Evolutionary conservation across 2,888 invertebrate species (phyloP), one percentile per base, ranked within the genome.

Genomic region (Melangyna quadrimaculata): DNA sequence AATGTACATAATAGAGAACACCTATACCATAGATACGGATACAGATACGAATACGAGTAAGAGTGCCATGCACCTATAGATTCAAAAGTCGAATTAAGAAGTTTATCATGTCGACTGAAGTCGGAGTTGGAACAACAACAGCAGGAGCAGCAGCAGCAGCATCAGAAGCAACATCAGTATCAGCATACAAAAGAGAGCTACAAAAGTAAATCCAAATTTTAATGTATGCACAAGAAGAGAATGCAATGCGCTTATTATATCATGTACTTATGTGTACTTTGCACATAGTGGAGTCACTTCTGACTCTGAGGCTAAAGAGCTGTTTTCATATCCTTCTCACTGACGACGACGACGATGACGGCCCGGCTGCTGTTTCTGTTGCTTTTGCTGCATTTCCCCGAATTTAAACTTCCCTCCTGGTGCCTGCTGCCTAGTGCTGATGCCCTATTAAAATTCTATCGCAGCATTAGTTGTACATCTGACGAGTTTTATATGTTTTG

Each of bases 1-100:
- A 78, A 73, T 73, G 73, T 45, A 78, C 78, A 70, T 73, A 78
- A 83, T 63, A 63, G 73, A 78, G 55, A 70, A 48, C n/a, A n/a
- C n/a, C n/a, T n/a, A n/a, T 73, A 78, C 45, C 29, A 73, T 45
- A 78, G 67, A 61, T 82, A 72, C 77, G 65, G 29, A 65, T 65
- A 51, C 32, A 69, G 37, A 69, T 51, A 69, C 35, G 32, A 37
- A 70, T 70, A 9, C 22, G 14, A 48, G 24, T 55, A 32, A 24
- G 29, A 45, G 51, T 63, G 37, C 53, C 40, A 53, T 74, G 53
- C 69, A 65, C 57, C 69, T 69, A 78, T 24, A 73, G 53, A 83
- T 71, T 79, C 83, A 79, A 75, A 73, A 84, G 79, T 79, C 83
- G 75, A 79, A 84, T 73, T 77, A 86, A 86, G 84, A 86, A 80